Evolutionary conservation across 1,140 invertebrate genomes (phyloP).

Genomic region (Rhagoletis pomonella): DNA sequence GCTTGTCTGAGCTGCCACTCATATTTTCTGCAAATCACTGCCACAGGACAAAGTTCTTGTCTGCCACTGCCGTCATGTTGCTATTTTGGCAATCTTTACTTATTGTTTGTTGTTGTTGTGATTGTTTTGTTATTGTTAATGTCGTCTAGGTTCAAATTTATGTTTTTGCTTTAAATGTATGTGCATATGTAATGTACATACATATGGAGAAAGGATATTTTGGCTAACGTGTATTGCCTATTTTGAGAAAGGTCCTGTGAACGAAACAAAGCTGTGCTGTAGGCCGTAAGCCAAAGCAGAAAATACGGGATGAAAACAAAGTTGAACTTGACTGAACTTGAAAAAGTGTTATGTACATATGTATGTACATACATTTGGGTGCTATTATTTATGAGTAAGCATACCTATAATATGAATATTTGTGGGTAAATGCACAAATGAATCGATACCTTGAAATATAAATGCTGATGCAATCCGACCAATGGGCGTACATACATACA

Average conservation of each 20-base stretch:
- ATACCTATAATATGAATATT: no score
- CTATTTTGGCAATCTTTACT: constrained; percentile 18
- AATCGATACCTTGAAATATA: no score
- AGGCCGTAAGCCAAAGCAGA: constrained; percentile 9
- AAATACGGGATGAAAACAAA: constrained; percentile 49
- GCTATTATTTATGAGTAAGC: background rate
- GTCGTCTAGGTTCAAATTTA: background rate
- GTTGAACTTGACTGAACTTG: constrained; percentile 47
- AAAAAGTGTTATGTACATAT: background rate
- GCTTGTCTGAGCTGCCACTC: constrained; percentile 45
- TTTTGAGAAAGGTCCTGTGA: background rate
- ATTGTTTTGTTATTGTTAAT: constrained; percentile 29
- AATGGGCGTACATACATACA: no score
- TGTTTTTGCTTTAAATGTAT: background rate
- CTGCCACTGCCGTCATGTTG: constrained; percentile 5
- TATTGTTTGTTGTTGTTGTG: constrained; percentile 32
- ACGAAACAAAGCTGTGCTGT: background rate
- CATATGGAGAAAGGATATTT: background rate
- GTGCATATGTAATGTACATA: background rate
- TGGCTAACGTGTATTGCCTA: constrained; percentile 9
- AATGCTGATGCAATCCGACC: no score
- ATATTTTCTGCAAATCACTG: constrained; percentile 47
- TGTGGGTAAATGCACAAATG: no score
- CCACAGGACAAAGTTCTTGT: constrained; percentile 48
- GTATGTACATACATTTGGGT: background rate